Conservation (phyloP, 2,888 invertebrate species). For the Entomobrya proxima region DNA sequence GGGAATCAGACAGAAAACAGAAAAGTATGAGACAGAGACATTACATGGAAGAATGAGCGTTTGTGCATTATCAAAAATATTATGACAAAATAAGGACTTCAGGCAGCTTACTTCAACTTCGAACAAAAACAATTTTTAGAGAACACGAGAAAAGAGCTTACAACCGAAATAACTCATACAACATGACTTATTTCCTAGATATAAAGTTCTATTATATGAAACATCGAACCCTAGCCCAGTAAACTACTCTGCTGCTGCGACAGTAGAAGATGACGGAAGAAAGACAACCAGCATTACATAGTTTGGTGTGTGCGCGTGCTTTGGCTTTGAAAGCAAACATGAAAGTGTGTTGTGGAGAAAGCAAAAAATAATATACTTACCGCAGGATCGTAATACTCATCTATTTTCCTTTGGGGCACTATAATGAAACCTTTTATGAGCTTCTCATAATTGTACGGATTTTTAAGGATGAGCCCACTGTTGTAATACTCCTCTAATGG, state of each 20-base stretch:
- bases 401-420: conserved; percentile 68
- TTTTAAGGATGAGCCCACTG: conserved; percentile 70
- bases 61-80: conserved; percentile 22
- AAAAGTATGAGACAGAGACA: not conserved
- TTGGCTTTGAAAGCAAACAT: not conserved
- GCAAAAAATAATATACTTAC: conserved; percentile 59
- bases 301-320: not conserved
- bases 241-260: not conserved
- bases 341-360: not conserved
- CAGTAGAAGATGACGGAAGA: not conserved
- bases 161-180: not conserved
- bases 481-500: conserved; percentile 72
- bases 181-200: not conserved
- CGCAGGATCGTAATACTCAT: conserved; percentile 73
- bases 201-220: not conserved
- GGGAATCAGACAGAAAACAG: not conserved
- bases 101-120: conserved; percentile 7
- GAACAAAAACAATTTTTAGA: not conserved
- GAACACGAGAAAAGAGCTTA: conserved; percentile 1
- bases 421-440: conserved; percentile 70
- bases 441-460: conserved; percentile 71
- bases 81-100: conserved; percentile 7
- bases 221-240: not conserved
- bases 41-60: not conserved
- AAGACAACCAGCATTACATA: not conserved